Evolutionary conservation across 2,888 invertebrate genomes (phyloP), one percentile per base, ranked within the genome.

Genomic region (Caenorhabditis japonica): DNA sequence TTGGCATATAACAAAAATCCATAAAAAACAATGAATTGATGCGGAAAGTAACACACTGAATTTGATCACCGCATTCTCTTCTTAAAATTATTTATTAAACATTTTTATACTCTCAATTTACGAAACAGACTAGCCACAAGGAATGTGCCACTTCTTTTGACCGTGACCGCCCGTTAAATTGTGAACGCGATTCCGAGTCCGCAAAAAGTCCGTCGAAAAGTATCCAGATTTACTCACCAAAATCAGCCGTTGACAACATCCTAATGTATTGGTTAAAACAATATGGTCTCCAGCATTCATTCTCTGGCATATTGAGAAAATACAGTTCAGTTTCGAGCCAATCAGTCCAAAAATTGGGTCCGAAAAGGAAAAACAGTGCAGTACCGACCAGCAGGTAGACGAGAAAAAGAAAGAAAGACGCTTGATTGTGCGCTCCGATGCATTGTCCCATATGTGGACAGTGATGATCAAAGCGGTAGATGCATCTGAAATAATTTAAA

Each of bases 361-460:
- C 64, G 17, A 64, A 34, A 33, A 56, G 23, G 34, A 64, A 64
- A 15, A 49, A 56, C 4, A 56, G 39, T 4, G 41, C 64, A 23
- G 64, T 64, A 13, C 49, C 64, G 43, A 56, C 10, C 13, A 56
- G 56, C 23, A 64, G 64, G 33, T 47, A 56, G n/a, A 64, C 39
- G n/a, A 66, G 43, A 21, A 66, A 66, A 4, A 66, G 34, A 43
- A 49, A 66, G 51, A 66, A 66, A 44, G 56, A 47, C 10, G 51
- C 43, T 15, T 66, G 66, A 43, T 66, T 66, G 41, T 66, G 66
- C 17, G 66, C 66, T 19, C 66, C 66, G 21, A 66, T 51, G 27
- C 66, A 66, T 36, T 66, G 66, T n/a, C 56, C 66, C 21, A 66
- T 56, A 30, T 58, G 56, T 8, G 66, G 66, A 56, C 66, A 66